Base-by-base conservation (phyloP, 92 coral and sea anemone species). In the Zoanthus solanderi region DNA sequence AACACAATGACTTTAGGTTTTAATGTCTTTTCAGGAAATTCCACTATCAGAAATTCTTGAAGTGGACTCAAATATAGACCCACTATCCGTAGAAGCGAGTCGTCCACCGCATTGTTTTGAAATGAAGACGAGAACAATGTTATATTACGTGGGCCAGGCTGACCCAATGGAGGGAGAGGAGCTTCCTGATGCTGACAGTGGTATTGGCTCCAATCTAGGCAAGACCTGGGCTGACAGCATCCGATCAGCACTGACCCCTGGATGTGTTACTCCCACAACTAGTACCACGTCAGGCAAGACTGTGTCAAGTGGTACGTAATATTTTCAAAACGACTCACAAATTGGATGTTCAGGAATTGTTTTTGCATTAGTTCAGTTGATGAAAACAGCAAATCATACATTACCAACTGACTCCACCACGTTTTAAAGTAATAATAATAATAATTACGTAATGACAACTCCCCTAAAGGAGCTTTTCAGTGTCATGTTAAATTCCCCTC, bases 61-160 rank as follows among this genome's bases (percentile, higher is more conserved):
- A n/a, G 98, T 97, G 31, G 98, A 97, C 75, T 91, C 98, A 13
- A 92, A 88, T 76, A 95, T 97, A 50, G 99, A 97, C 75, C 99
- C 99, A 14, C 87, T 95, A 37, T 93, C 94, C 17, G 92, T 96
- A 32, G 96, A 97, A 46, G 98, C 98, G 67, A 94, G 98, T 6
- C 91, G 99, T 50, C 93, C 94, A 12, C 98, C 99, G 0, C 99
- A 97, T 88, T 97, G 99, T 78, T 95, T 95, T 75, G 99, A 97
- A 86, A 97, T 97, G 98, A 97, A 95, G 84, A 95, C 99, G 34
- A 87, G 99, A 48, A 92, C 94, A 69, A 88, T 90, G 98, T 81
- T 94, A 9, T 97, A 93, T 75, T 97, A 95, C 58, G 93, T 97
- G 73, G 99, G 99, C 8, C 94, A 94, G 79, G 85, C 89, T 12